A percentile compares a stretch with the other conserved stretches of the same genome.
Evolutionary conservation across 2,797 vertebrate species (phyloP).

Genomic region (Neosilurus hyrtlii): DNA sequence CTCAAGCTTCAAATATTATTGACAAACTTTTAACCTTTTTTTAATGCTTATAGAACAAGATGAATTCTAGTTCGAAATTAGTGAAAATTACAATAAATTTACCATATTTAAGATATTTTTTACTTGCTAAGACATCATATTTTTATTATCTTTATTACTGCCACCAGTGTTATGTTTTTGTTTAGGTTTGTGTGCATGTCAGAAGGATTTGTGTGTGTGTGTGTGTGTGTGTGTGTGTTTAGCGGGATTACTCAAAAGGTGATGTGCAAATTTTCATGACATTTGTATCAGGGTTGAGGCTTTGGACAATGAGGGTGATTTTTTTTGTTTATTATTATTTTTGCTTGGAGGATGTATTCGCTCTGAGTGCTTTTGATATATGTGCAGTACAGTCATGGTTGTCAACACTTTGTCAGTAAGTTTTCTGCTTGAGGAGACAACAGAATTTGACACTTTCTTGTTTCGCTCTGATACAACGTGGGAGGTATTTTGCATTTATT

Average conservation of each 20-base stretch:
- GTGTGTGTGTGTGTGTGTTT: too few relatives aligned
- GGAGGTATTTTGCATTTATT: not conserved
- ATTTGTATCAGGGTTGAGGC: too few relatives aligned
- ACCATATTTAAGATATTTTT: not conserved
- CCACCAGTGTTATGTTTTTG: too few relatives aligned
- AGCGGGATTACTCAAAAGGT: too few relatives aligned
- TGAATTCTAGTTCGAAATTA: not conserved
- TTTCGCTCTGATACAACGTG: not conserved
- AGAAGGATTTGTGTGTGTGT: too few relatives aligned
- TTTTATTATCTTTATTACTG: not conserved
- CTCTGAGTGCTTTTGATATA: too few relatives aligned
- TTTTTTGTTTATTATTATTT: too few relatives aligned
- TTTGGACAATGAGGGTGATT: too few relatives aligned
- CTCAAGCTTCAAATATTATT: not conserved
- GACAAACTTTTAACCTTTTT: too few relatives aligned
- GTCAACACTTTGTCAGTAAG: not conserved
- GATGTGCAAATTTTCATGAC: too few relatives aligned
- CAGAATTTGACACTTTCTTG: not conserved
- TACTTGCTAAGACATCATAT: not conserved
- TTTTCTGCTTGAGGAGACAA: not conserved
- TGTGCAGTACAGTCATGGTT: not conserved
- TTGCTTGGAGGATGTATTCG: too few relatives aligned
- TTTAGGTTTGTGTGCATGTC: too few relatives aligned
- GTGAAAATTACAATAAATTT: not conserved
- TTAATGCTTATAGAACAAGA: not conserved